Evolutionary conservation across 2,113 vertebrate species (phyloP), one percentile per base, ranked within the genome.

Genomic region (Elanus axillaris): DNA sequence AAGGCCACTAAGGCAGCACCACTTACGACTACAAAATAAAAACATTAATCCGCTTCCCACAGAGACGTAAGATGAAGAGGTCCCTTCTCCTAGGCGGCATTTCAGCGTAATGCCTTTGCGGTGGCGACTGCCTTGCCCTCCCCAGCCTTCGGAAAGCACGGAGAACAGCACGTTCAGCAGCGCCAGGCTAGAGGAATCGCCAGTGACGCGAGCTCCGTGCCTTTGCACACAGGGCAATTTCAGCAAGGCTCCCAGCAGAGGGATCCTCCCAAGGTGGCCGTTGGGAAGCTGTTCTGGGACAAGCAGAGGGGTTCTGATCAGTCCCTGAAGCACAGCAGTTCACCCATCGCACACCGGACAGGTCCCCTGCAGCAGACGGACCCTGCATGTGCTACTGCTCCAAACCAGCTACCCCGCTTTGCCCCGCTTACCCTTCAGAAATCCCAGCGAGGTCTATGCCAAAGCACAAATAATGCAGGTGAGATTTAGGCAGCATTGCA

Each of bases 71-170:
- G 22, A 18, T 29, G 60, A 38, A 68, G 59, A 56, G 23, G 38
- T 50, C 25, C 63, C 43, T 86, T n/a, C 23, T 85, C 27, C 40
- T 34, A 0, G 1, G 0, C 6, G 40, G 13, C 9, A 3, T 56
- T 67, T 42, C 26, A 36, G 52, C 2, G 0, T 23, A 13, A 12
- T 59, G 9, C 34, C 17, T n/a, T 25, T 2, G 0, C 1, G 2
- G 45, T 5, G 23, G 34, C 21, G 45, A 16, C 50, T 50, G 38
- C 42, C 48, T 13, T 31, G 22, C 22, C 48, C 56, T 31, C 58
- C 36, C 34, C 69, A 8, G 42, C 62, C 47, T 38, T 20, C 31
- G 48, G 56, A 36, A 10, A 77, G n/a, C 38, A 9, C 1, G 0
- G 20, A 69, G n/a, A 25, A 19, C 8, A 0, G 7, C 10, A 2